Conservation (phyloP, 1,140 invertebrate genomes). For the Pinna nobilis region DNA sequence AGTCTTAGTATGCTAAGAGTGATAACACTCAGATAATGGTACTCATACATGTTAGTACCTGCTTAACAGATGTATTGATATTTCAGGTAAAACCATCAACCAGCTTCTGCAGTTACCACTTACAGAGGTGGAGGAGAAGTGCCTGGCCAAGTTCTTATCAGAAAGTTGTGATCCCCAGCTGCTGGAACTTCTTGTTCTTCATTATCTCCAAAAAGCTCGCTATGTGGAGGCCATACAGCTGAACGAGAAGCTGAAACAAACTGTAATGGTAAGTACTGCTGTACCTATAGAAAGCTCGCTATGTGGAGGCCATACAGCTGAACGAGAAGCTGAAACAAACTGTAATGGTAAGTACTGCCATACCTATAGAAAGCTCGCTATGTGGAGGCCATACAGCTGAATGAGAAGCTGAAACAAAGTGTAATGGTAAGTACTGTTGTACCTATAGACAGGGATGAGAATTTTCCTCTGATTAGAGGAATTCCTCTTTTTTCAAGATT, state of each 20-base stretch:
- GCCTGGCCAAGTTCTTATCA: constrained; percentile 77
- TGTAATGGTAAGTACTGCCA: constrained; percentile 72
- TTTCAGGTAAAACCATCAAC: constrained; percentile 74
- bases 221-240: constrained; percentile 73
- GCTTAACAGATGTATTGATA: too few species aligned
- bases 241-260: constrained; percentile 69
- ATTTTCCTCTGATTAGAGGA: too few species aligned
- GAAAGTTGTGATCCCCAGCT: constrained; percentile 75
- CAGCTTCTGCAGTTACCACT: constrained; percentile 78
- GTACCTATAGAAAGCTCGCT: constrained; percentile 74
- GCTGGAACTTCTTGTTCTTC: constrained; percentile 76
- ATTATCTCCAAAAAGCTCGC: constrained; percentile 74
- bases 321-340: constrained; percentile 70
- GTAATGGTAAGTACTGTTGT: constrained; percentile 60
- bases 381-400: constrained; percentile 71
- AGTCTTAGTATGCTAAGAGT: too few species aligned
- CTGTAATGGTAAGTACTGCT: constrained; percentile 70
- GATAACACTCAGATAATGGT: too few species aligned
- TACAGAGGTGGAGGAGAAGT: constrained; percentile 77
- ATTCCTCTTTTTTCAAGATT: too few species aligned
- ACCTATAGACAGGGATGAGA: too few species aligned
- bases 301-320: constrained; percentile 72
- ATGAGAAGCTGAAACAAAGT: constrained; percentile 67
- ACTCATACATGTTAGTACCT: too few species aligned
- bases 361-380: constrained; percentile 74